Evolutionary conservation across 2,797 vertebrate species (phyloP).

Genomic region (Sebastes paucispinis): DNA sequence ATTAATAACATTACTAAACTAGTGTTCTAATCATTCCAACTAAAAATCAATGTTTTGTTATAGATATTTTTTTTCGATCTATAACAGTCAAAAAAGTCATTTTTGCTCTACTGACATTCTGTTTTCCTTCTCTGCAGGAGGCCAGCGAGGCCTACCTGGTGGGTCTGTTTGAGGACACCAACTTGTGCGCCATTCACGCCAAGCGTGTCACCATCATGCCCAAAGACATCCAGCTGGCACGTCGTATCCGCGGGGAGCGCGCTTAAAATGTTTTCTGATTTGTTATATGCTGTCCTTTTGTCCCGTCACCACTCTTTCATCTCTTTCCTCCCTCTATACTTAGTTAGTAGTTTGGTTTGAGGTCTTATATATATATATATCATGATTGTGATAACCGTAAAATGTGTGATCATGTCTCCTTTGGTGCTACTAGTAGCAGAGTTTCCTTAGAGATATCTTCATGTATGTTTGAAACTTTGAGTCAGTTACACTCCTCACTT

Average conservation of each 20-base stretch:
- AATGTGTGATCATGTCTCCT: conserved; percentile 76
- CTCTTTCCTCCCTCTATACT: conserved; percentile 59
- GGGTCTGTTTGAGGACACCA: conserved; percentile 87
- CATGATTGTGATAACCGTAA: conserved; percentile 78
- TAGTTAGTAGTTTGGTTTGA: conserved; percentile 76
- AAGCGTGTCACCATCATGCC: conserved; percentile 91
- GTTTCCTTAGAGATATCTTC: conserved; percentile 69
- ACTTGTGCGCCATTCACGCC: conserved; percentile 89
- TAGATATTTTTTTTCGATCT: too few relatives aligned
- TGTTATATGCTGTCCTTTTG: conserved; percentile 50
- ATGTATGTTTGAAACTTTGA: conserved; percentile 61
- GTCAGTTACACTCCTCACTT: conserved; percentile 50
- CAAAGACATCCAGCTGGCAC: conserved; percentile 91
- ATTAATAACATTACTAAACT: too few relatives aligned
- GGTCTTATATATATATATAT: conserved; percentile 65
- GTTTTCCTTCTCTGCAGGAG: conserved; percentile 70
- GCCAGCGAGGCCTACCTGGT: conserved; percentile 89
- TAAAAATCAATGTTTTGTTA: not conserved
- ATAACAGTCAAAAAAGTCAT: too few relatives aligned
- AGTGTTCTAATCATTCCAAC: not conserved
- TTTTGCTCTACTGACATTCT: not conserved
- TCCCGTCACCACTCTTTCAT: conserved; percentile 46
- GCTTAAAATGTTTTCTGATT: conserved; percentile 66
- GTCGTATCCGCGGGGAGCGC: too few relatives aligned
- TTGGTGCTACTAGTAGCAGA: conserved; percentile 78